Evolutionary conservation across 2,888 invertebrate species (phyloP), one percentile per base, ranked within the genome.

Genomic region (Graphium colonna): DNA sequence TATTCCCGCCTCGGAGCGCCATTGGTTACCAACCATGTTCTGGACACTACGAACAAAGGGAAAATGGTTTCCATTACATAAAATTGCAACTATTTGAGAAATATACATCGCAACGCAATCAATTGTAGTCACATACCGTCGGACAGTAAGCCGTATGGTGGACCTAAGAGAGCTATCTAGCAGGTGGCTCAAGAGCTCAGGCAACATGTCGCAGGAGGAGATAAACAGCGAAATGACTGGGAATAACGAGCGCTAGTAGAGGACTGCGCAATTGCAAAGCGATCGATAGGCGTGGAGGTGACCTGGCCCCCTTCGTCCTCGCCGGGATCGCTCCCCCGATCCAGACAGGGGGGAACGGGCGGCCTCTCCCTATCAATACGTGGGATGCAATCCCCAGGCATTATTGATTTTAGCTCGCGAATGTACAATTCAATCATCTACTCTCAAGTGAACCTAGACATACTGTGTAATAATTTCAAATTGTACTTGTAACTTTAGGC

Each of bases 1-100:
- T n/a, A 70, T 59, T 1, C 71, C 60, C 0, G 75, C 59, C 31
- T 82, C 82, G 3, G 71, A 62, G 50, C 82, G 80, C 84, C 82
- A 82, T 58, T 82, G 79, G 42, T 70, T 65, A 26, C 74, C 80
- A 13, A 79, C 77, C 69, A 82, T 74, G 59, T 75, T 82, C 56
- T 79, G 79, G 31, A 80, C 77, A 28, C 84, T 84, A 73, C 16
- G 74, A 78, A 50, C 46, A 38, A 7, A 39, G 18, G 28, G 42
- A 40, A 13, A 47, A 3, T 36, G 1, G 8, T 42, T 21, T 7
- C 26, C 28, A 43, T 17, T 36, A 2, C 21, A 15, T 41, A 17
- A 42, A 51, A 7, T 18, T 21, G 17, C 21, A 33, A 40, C 33
- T 18, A 31, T 26, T 5, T 26, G 3, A 26, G 4, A 26, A 5